Evolutionary conservation across 2,113 vertebrate genomes (phyloP).

Genomic region (Dolichotis patagonum): DNA sequence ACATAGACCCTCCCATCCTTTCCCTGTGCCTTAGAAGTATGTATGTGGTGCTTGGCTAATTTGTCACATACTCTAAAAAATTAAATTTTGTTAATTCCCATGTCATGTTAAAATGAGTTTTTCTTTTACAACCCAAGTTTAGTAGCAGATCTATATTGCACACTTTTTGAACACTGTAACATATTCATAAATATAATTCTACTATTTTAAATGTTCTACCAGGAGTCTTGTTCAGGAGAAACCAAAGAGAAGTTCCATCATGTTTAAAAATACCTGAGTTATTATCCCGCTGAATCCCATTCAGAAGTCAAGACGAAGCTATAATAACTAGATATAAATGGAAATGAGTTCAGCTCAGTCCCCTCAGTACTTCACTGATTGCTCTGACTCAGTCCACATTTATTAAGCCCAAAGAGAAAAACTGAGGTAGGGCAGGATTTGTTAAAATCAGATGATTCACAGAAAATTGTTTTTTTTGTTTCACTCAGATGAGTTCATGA

Average conservation of each 20-base stretch:
- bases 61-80: neutral
- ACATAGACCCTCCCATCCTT: neutral
- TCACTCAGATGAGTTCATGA: slow-evolving; percentile 31
- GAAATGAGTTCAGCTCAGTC: neutral
- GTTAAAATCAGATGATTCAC: slow-evolving; percentile 36
- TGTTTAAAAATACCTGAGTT: slow-evolving; percentile 15
- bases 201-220: neutral
- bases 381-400: neutral
- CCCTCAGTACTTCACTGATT: neutral
- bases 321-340: slow-evolving; percentile 28
- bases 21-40: neutral
- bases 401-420: slow-evolving; percentile 55
- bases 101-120: neutral
- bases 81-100: neutral
- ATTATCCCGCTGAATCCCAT: neutral
- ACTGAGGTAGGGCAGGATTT: neutral
- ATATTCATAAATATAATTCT: neutral
- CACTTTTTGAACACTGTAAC: neutral
- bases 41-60: neutral
- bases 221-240: neutral
- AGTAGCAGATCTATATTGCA: neutral
- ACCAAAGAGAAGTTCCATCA: neutral
- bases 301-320: neutral
- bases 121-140: neutral
- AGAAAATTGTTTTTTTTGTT: slow-evolving; percentile 44